Conservation (phyloP, 2,797 vertebrate species). For the Takifugu ocellatus region DNA sequence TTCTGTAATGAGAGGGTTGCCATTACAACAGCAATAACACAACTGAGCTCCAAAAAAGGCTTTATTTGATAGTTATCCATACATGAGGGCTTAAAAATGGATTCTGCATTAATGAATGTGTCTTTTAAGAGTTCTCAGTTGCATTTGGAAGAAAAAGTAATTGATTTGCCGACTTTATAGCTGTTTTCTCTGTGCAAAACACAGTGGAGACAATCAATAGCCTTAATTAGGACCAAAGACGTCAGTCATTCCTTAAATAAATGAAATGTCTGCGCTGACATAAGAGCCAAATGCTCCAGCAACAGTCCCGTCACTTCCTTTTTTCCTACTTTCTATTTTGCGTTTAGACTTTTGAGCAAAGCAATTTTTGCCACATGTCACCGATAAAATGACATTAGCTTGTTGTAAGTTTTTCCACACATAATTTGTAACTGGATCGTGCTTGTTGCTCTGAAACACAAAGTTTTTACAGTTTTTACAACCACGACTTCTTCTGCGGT, state of each 20-base stretch:
- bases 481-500: no score
- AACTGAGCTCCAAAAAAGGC: no score
- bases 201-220: constrained; percentile 25
- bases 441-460: no score
- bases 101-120: background rate
- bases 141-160: constrained; percentile 3
- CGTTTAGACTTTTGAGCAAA: no score
- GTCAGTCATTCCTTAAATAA: constrained; percentile 28
- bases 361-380: no score
- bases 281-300: no score
- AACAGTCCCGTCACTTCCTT: no score
- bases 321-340: no score
- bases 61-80: constrained; percentile 6
- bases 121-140: constrained; percentile 9
- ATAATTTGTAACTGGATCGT: no score
- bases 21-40: background rate
- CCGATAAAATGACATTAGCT: no score
- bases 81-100: background rate
- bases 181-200: constrained; percentile 11
- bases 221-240: constrained; percentile 35
- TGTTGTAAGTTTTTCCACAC: no score
- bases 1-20: background rate
- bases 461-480: no score
- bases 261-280: constrained; percentile 24
- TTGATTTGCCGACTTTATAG: constrained; percentile 8